Evolutionary conservation across 2,113 vertebrate species (phyloP), one percentile per base, ranked within the genome.

Genomic region (Mesitornis unicolor): DNA sequence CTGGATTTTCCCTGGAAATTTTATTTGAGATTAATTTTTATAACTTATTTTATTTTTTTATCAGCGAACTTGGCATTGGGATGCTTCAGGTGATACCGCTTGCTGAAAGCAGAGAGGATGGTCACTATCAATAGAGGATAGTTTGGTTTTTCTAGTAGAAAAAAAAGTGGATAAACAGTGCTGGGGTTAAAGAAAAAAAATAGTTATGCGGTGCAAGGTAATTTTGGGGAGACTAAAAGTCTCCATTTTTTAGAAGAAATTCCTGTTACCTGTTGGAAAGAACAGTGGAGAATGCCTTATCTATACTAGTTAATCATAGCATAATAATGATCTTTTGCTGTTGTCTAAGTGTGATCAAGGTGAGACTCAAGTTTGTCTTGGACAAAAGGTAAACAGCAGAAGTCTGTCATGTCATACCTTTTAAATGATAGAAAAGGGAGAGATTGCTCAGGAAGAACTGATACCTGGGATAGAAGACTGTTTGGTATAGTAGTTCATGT

Each of bases 311-410:
- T 68, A 56, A 48, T 42, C 6, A 6, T 24, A 54, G 29, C 2
- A 9, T 29, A 45, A 13, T n/a, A 48, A 57, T 4, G 2, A 40
- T 35, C 9, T 36, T 68, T 26, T 42, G 13, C 3, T 87, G 2
- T 38, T 0, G 0, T 57, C 0, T 33, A 38, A 68, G 20, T 9
- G 19, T 47, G 40, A 61, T 19, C 9, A 57, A 54, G 48, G 3
- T 33, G 40, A 67, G 36, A 36, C 29, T 8, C 18, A 28, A 29
- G 11, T 38, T 73, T 82, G 24, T 45, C n/a, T 63, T 13, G 16
- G 21, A 11, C 24, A 19, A 57, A 76, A 48, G 22, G 16, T 54
- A 10, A 60, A n/a, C 1, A 33, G 9, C 40, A 33, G 36, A 68
- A 57, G 10, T 53, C 31, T 86, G 45, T 60, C 5, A 2, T 29